A percentile compares a stretch with the other conserved stretches of the same genome.
These are phyloP conservation scores for Notodonta dromedarius DNA, from an alignment of 2,888 invertebrate species.

Conservation along the genomic window DNA sequence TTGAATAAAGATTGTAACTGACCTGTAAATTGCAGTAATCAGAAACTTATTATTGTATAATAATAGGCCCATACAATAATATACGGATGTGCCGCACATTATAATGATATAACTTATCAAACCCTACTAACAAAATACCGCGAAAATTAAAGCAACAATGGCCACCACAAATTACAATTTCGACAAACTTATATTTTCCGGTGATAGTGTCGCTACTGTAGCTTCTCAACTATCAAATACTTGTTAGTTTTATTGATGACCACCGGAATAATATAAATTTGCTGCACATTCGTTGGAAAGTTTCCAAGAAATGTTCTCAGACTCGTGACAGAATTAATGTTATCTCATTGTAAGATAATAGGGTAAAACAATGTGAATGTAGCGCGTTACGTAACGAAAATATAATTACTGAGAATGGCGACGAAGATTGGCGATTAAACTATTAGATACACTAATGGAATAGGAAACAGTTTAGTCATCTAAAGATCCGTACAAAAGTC, in stretches of 20 bases:
- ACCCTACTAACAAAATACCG: background rate
- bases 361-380: conserved; percentile 66
- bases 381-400: conserved; percentile 34
- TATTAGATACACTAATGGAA: conserved; percentile 29
- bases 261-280: background rate
- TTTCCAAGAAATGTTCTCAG: conserved; percentile 69
- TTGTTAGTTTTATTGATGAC: background rate
- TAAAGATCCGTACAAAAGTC: background rate
- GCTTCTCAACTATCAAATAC: background rate
- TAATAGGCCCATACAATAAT: background rate
- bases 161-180: background rate
- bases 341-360: conserved; percentile 72
- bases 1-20: background rate
- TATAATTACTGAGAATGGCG: conserved; percentile 49
- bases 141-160: background rate
- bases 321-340: conserved; percentile 62
- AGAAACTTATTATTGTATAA: background rate
- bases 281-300: conserved; percentile 57
- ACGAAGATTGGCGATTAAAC: conserved; percentile 32
- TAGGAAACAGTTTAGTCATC: conserved; percentile 1
- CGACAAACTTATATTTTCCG: background rate
- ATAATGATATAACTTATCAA: conserved; percentile 2
- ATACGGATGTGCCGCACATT: background rate
- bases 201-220: background rate
- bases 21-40: background rate